phyloP scores from a whole-genome alignment of 2,113 vertebrate genomes.

The Pitta sordida region DNA sequence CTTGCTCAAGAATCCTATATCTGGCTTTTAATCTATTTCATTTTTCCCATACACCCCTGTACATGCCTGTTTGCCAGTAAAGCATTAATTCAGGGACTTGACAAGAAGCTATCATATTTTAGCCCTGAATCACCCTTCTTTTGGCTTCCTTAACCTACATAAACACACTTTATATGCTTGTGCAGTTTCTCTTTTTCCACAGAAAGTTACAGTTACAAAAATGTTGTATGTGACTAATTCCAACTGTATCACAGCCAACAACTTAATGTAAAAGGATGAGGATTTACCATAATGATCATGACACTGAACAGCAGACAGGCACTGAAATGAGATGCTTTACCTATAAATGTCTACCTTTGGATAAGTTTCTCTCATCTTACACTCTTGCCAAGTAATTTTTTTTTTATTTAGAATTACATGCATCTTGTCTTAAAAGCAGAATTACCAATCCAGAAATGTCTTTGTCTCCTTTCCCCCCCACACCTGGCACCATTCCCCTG shows the following conservation, averaged over 20 bases:
- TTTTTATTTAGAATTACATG: neutral
- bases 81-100: neutral
- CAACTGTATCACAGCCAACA: neutral
- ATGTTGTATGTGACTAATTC: neutral
- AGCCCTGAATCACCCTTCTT: neutral
- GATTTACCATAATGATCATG: neutral
- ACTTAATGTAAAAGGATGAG: neutral
- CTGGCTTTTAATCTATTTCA: neutral
- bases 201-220: slow-evolving; percentile 8
- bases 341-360: neutral
- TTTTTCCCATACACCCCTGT: neutral
- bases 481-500: neutral
- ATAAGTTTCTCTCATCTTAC: neutral
- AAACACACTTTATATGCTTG: neutral
- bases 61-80: neutral
- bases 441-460: neutral
- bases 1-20: neutral
- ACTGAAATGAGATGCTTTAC: neutral
- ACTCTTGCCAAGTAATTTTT: neutral
- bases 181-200: neutral
- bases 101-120: neutral
- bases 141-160: neutral
- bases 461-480: neutral
- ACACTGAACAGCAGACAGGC: neutral
- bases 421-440: neutral